Evolutionary conservation across 2,113 vertebrate species (phyloP).

Genomic region (Falcunculus frontatus): DNA sequence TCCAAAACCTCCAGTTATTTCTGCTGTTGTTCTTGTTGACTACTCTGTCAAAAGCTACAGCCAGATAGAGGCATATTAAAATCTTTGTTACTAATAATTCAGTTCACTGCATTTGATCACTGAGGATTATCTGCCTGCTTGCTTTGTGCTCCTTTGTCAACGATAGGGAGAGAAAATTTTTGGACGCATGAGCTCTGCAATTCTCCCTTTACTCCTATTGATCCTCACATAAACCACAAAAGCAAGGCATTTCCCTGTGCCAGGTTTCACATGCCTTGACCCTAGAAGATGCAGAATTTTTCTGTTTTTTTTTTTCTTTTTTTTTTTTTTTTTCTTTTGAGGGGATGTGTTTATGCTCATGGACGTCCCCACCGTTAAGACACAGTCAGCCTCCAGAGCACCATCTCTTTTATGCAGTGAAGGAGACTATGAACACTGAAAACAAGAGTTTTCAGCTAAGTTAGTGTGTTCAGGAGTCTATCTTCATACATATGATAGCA

Average conservation of each 20-base stretch:
- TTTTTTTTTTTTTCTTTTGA: neutral
- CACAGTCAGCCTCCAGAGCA: neutral
- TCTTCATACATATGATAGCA: neutral
- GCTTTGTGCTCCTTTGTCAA: neutral
- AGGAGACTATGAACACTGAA: neutral
- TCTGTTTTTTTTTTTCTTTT: neutral
- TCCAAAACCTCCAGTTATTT: neutral
- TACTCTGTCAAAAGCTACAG: neutral
- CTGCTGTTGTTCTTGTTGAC: neutral
- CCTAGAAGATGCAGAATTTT: neutral
- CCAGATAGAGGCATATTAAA: neutral
- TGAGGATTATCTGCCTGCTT: neutral
- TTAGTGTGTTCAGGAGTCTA: neutral
- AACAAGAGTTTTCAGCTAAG: neutral
- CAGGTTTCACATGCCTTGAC: neutral
- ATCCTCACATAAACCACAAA: neutral
- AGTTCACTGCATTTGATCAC: neutral
- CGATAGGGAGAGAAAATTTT: neutral
- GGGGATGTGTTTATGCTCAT: rapidly evolving
- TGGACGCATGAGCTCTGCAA: neutral
- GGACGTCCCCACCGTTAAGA: rapidly evolving
- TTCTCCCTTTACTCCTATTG: neutral
- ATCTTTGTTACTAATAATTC: neutral
- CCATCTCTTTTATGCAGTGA: neutral
- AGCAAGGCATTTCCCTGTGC: neutral